These are phyloP conservation scores for Pteronotus mesoamericanus DNA, from an alignment of 2,797 vertebrate genomes.

Conservation along the genomic window DNA sequence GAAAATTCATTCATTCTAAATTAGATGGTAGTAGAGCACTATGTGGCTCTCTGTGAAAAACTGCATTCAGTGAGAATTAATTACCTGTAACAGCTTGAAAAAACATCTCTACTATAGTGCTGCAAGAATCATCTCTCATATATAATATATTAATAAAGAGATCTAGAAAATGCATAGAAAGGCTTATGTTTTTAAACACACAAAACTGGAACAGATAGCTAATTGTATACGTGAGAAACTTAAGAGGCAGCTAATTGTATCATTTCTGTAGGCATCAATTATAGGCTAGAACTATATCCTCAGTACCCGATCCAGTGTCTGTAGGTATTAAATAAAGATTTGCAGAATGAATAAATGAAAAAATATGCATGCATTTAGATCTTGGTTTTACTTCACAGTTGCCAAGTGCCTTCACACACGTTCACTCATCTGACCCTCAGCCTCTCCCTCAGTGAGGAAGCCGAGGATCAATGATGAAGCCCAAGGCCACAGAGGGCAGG, in stretches of 20 bases:
- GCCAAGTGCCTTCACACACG: not conserved
- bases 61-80: not conserved
- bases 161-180: not conserved
- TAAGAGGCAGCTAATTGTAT: not conserved
- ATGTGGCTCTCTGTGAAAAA: not conserved
- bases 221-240: not conserved
- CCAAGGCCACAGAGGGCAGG: not conserved
- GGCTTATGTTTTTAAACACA: not conserved
- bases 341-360: not conserved
- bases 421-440: not conserved
- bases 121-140: not conserved
- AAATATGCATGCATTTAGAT: not conserved
- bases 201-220: not conserved
- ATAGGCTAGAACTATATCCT: not conserved
- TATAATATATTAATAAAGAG: not conserved
- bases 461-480: not conserved
- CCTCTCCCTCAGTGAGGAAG: not conserved
- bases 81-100: not conserved
- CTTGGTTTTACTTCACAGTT: not conserved
- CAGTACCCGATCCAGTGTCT: not conserved
- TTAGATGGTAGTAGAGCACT: not conserved
- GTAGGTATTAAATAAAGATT: not conserved
- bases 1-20: not conserved
- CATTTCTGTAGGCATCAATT: not conserved
- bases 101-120: not conserved